These are phyloP conservation scores for Hemiprocne comata DNA, from an alignment of 2,113 vertebrate species.

Conservation along the genomic window DNA sequence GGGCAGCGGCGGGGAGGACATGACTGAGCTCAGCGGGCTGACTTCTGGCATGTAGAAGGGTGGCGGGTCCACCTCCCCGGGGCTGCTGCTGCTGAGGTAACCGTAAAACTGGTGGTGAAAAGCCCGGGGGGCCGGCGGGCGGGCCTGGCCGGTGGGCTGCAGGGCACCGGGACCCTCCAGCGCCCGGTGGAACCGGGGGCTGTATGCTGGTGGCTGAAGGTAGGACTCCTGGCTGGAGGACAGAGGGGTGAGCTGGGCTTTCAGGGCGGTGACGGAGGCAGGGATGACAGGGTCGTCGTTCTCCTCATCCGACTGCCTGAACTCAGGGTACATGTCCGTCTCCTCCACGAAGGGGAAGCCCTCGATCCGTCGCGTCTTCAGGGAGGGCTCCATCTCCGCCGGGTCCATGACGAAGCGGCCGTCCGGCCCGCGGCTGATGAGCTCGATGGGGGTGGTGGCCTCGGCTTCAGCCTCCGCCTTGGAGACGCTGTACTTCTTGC, in stretches of 20 bases:
- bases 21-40: conserved; percentile 94
- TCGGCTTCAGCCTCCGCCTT: conserved; percentile 91
- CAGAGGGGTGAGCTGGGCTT: conserved; percentile 93
- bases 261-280: conserved; percentile 89
- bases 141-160: conserved; percentile 92
- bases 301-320: conserved; percentile 98
- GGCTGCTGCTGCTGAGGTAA: conserved; percentile 93
- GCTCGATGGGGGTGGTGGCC: conserved; percentile 94
- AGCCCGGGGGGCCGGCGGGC: conserved; percentile 87
- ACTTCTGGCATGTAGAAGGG: conserved; percentile 99
- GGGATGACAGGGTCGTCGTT: conserved; percentile 93
- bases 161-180: conserved; percentile 90
- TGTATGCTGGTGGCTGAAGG: conserved; percentile 97
- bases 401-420: conserved; percentile 95
- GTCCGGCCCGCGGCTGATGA: conserved; percentile 95
- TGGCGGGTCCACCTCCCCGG: conserved; percentile 90
- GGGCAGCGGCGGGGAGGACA: conserved; percentile 91
- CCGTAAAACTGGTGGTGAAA: conserved; percentile 97
- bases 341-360: conserved; percentile 98
- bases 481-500: conserved; percentile 97
- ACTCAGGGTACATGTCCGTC: conserved; percentile 98
- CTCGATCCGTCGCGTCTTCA: conserved; percentile 90
- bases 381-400: conserved; percentile 83
- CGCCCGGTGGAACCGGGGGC: conserved; percentile 92
- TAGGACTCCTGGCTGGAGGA: conserved; percentile 99